phyloP scores from a whole-genome alignment of 2,113 vertebrate genomes.

The Bos javanicus region DNA sequence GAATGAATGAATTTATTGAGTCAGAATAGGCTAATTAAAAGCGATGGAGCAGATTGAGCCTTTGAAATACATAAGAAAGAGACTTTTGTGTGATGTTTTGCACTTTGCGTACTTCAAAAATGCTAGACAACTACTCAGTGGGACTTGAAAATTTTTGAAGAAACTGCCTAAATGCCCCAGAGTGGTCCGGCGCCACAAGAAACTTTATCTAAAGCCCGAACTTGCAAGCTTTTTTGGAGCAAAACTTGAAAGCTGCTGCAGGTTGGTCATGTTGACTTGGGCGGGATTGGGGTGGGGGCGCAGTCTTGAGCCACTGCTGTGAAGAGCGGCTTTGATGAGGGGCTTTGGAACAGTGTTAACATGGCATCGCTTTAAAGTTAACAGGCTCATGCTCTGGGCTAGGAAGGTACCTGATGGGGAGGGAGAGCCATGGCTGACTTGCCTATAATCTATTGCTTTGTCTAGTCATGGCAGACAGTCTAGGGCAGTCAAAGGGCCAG shows the following conservation, averaged over 20 bases:
- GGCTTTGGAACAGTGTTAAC: not conserved
- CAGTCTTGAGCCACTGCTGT: not conserved
- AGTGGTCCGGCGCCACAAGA: not conserved
- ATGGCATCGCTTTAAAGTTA: not conserved
- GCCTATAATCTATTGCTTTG: not conserved
- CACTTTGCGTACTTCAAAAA: not conserved
- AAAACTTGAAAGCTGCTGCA: not conserved
- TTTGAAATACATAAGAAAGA: conserved; percentile 27
- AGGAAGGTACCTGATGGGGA: not conserved
- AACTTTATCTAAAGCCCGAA: not conserved
- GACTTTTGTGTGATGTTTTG: conserved; percentile 1
- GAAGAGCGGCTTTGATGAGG: not conserved
- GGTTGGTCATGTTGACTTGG: not conserved
- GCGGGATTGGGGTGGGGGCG: not conserved
- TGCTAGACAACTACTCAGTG: not conserved
- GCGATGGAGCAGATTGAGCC: not conserved
- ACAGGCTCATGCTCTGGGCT: not conserved
- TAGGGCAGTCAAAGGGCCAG: not conserved
- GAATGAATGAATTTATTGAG: conserved; percentile 18
- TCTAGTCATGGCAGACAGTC: not conserved
- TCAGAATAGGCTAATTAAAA: conserved; percentile 49
- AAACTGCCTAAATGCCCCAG: not conserved
- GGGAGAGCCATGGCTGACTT: not conserved
- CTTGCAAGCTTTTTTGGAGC: not conserved
- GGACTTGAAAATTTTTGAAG: conserved; percentile 14